Conservation (phyloP, 2,888 invertebrate genomes). For the Aspidiotus rigidus region DNA sequence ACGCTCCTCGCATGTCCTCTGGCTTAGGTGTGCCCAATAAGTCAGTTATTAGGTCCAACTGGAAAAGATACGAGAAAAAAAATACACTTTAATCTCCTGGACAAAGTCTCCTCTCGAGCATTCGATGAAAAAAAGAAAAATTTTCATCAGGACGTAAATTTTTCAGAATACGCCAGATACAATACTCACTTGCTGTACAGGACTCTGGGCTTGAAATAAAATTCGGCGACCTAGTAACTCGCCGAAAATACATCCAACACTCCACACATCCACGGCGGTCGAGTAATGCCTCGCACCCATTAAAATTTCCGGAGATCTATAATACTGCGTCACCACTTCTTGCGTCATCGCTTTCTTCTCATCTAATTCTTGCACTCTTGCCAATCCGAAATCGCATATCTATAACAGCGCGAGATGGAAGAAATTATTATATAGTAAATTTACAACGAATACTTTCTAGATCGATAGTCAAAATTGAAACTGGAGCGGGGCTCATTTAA, state of each 20-base stretch:
- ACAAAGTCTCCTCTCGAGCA: no score
- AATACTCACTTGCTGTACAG: constrained; percentile 76
- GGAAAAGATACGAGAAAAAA: constrained; percentile 40
- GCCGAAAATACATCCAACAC: constrained; percentile 98
- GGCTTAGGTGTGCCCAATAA: constrained; percentile 88
- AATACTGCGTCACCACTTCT: constrained; percentile 99
- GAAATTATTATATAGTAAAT: no score
- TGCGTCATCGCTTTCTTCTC: constrained; percentile 94
- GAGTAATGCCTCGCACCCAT: constrained; percentile 98
- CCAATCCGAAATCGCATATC: constrained; percentile 99
- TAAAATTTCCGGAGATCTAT: constrained; percentile 95
- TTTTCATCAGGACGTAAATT: not conserved
- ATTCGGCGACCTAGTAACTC: constrained; percentile 91
- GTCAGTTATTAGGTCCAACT: constrained; percentile 95
- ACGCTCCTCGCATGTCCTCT: constrained; percentile 95
- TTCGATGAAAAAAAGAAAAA: not conserved
- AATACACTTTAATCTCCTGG: no score
- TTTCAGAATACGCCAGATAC: no score
- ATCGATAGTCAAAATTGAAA: no score
- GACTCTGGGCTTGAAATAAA: constrained; percentile 95
- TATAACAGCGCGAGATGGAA: constrained; percentile 41
- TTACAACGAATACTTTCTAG: no score
- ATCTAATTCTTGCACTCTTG: constrained; percentile 93
- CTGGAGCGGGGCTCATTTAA: no score
- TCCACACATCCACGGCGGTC: constrained; percentile 97